phyloP scores from a whole-genome alignment of 2,113 vertebrate genomes.

The Tragelaphus scriptus region DNA sequence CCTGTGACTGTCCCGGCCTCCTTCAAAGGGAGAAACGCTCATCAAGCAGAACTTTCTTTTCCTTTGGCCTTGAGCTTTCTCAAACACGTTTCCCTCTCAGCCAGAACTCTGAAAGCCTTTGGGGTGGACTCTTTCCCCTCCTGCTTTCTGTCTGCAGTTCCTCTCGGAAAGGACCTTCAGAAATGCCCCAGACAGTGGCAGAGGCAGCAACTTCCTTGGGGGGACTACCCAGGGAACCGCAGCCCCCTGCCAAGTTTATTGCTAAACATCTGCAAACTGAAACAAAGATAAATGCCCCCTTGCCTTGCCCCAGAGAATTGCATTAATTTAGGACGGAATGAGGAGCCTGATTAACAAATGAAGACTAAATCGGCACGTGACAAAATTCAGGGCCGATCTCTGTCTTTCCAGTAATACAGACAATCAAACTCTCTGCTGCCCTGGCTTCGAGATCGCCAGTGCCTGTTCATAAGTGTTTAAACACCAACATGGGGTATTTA shows the following conservation, averaged over 20 bases:
- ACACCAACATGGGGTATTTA: background rate
- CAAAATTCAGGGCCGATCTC: background rate
- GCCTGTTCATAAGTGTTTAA: background rate
- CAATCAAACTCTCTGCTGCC: background rate
- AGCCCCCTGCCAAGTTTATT: conserved; percentile 1
- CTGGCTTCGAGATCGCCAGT: background rate
- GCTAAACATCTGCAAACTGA: conserved; percentile 1
- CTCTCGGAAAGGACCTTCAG: background rate
- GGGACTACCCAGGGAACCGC: background rate
- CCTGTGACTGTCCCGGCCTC: rapidly evolving
- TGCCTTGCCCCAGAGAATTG: background rate
- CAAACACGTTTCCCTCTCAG: background rate
- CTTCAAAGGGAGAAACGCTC: background rate
- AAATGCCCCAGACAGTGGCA: background rate
- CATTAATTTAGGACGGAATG: background rate
- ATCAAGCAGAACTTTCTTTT: background rate
- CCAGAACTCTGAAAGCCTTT: background rate
- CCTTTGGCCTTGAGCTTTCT: background rate
- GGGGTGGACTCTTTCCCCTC: background rate
- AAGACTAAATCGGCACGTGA: background rate
- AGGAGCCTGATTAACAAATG: background rate
- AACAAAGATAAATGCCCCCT: background rate
- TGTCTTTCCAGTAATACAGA: background rate
- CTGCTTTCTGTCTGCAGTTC: background rate
- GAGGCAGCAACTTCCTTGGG: background rate